A percentile compares a stretch with the other conserved stretches of the same genome.
Conservation (phyloP, 2,797 vertebrate species). For the Cyclura pinguis region DNA sequence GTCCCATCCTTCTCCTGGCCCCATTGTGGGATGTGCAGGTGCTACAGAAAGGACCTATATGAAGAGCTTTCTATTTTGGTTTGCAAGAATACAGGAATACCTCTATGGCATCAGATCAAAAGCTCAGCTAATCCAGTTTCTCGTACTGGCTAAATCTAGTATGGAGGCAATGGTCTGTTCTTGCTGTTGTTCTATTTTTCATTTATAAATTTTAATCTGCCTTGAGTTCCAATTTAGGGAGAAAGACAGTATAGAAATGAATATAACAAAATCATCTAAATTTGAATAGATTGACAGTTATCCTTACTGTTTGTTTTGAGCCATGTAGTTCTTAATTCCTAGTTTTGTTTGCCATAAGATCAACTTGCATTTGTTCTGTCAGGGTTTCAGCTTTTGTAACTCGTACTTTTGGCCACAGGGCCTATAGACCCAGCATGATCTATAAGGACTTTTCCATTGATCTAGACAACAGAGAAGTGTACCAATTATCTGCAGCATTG, state of each 20-base stretch:
- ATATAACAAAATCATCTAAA: not conserved
- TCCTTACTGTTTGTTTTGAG: not conserved
- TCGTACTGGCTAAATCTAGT: not conserved
- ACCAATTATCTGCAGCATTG: constrained; percentile 11
- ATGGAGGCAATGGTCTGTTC: too few species aligned
- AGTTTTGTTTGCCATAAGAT: not conserved
- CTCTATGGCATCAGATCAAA: not conserved
- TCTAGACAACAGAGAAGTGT: not conserved
- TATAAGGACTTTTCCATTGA: not conserved
- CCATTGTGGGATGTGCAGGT: too few species aligned
- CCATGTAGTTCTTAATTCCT: not conserved
- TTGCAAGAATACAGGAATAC: not conserved
- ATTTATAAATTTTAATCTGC: too few species aligned
- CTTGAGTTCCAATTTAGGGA: too few species aligned
- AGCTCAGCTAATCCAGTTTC: not conserved
- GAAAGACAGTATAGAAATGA: too few species aligned
- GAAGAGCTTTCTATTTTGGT: not conserved
- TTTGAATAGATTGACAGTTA: not conserved
- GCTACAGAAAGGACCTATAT: too few species aligned
- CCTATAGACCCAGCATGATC: not conserved
- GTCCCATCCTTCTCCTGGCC: too few species aligned
- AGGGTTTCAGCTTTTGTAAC: not conserved
- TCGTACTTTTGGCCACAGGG: not conserved
- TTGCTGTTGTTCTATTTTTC: too few species aligned
- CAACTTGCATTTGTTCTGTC: not conserved